These are phyloP conservation scores for Seriola aureovittata DNA, from an alignment of 2,113 vertebrate species.

Conservation along the genomic window DNA sequence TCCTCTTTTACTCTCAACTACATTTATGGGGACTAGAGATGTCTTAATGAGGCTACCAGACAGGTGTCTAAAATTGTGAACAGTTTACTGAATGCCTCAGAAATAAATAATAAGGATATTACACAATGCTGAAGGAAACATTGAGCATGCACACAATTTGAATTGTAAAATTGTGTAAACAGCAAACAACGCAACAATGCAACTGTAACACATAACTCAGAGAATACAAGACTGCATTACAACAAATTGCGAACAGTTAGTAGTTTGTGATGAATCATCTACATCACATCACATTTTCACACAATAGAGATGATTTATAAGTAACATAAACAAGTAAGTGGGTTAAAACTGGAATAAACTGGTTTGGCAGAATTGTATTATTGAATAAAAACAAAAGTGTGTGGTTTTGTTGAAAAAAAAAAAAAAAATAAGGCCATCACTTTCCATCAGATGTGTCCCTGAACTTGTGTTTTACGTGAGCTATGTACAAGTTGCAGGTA, in stretches of 20 bases:
- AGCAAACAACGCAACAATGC: neutral
- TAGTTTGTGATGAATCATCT: neutral
- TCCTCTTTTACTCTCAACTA: too few species aligned
- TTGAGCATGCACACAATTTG: too few species aligned
- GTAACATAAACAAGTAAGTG: neutral
- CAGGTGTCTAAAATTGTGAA: too few species aligned
- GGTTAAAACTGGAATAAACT: neutral
- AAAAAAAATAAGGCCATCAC: neutral
- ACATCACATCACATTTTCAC: neutral
- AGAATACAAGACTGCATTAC: neutral
- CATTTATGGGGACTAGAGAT: too few species aligned
- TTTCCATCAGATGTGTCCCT: neutral
- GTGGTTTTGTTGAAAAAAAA: neutral
- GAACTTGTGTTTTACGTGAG: neutral
- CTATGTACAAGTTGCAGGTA: neutral
- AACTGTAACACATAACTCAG: neutral
- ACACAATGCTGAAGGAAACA: too few species aligned
- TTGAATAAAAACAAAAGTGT: neutral
- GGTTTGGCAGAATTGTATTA: neutral
- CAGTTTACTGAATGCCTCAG: too few species aligned
- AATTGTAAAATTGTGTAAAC: too few species aligned
- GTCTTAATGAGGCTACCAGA: too few species aligned
- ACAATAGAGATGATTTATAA: neutral
- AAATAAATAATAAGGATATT: too few species aligned
- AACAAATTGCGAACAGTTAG: neutral